phyloP scores from a whole-genome alignment of 1,140 invertebrate species.

The Drosophila gunungcola region DNA sequence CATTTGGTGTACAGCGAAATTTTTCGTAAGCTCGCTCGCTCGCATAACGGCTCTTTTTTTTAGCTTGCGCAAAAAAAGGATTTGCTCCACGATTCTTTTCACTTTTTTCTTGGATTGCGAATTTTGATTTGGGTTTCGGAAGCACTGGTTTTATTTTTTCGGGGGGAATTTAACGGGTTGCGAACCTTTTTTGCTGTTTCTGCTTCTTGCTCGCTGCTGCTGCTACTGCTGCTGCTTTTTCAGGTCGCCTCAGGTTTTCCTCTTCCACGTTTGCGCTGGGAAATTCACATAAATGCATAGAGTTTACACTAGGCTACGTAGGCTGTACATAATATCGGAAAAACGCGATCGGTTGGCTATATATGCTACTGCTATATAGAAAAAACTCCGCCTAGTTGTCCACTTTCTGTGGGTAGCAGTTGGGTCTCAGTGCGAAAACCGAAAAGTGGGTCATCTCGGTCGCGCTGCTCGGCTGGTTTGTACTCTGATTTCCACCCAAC shows the following conservation, averaged over 20 bases:
- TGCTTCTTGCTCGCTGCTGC: slow-evolving; percentile 51
- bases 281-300: slow-evolving; percentile 82
- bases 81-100: slow-evolving; percentile 19
- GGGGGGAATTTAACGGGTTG: slow-evolving; percentile 21
- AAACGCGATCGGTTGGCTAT: slow-evolving; percentile 29
- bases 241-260: slow-evolving; percentile 66
- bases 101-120: slow-evolving; percentile 6
- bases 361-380: slow-evolving; percentile 53
- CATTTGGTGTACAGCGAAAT: slow-evolving; percentile 81
- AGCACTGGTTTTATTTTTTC: slow-evolving; percentile 25
- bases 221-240: slow-evolving; percentile 57
- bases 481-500: slow-evolving; percentile 78
- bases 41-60: slow-evolving; percentile 47
- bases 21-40: slow-evolving; percentile 61
- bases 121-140: slow-evolving; percentile 2
- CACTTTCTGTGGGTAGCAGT: slow-evolving; percentile 69
- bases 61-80: slow-evolving; percentile 29
- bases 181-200: slow-evolving; percentile 75
- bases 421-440: slow-evolving; percentile 81
- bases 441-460: slow-evolving; percentile 84
- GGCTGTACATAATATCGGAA: slow-evolving; percentile 75
- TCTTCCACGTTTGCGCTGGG: slow-evolving; percentile 69
- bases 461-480: slow-evolving; percentile 79
- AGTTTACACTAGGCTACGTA: slow-evolving; percentile 74
- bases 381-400: slow-evolving; percentile 61